phyloP scores from a whole-genome alignment of 2,797 vertebrate genomes.

The Neopelma chrysocephalum region DNA sequence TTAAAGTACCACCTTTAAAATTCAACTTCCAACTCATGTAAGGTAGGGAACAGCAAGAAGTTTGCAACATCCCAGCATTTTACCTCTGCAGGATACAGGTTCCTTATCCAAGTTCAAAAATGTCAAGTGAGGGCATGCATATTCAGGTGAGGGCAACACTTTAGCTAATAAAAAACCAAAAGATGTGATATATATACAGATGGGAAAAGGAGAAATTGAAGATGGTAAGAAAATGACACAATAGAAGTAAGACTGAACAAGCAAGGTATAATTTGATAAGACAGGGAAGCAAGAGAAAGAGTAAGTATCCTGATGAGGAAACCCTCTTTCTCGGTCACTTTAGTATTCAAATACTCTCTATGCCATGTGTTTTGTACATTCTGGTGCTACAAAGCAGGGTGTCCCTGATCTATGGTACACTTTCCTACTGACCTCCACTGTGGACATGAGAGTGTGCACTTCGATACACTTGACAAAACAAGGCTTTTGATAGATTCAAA shows the following conservation, averaged over 20 bases:
- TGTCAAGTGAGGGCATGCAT: neutral
- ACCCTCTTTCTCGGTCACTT: neutral
- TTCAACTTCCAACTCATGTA: constrained; percentile 24
- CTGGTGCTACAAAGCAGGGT: neutral
- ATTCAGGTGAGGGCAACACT: neutral
- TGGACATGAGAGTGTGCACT: neutral
- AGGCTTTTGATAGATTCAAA: neutral
- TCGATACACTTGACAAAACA: neutral
- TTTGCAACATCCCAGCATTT: neutral
- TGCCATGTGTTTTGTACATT: neutral
- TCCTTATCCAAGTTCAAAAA: neutral
- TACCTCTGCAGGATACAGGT: neutral
- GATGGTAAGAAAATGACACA: neutral
- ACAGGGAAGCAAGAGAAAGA: neutral
- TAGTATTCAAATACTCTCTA: neutral
- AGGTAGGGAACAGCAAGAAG: neutral
- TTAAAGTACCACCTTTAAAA: constrained; percentile 45
- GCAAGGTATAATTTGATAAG: neutral
- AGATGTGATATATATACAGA: neutral
- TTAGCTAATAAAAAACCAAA: neutral
- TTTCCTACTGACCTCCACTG: neutral
- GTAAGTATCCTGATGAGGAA: neutral
- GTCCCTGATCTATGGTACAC: neutral
- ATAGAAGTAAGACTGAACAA: neutral
- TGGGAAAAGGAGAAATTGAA: neutral